A percentile compares a stretch with the other conserved stretches of the same genome.
phyloP scores from a whole-genome alignment of 37 sponge, comb jelly and placozoan species.

The Chondrilla cf. caribensis region DNA sequence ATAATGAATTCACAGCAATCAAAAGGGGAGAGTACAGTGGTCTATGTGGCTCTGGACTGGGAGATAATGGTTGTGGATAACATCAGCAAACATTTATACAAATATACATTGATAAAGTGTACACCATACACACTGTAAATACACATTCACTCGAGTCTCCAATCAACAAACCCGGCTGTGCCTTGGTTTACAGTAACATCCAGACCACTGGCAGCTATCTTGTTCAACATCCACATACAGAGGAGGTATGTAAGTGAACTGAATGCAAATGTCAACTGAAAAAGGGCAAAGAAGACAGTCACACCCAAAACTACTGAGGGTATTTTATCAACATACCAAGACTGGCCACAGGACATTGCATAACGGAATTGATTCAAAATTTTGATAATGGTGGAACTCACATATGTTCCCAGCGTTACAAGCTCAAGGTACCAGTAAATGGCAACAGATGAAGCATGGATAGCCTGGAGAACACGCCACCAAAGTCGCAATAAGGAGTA shows the following conservation, averaged over 20 bases:
- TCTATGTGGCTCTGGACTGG: too few species aligned
- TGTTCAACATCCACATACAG: not conserved
- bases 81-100: not conserved
- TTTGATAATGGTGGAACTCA: not conserved
- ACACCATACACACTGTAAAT: not conserved
- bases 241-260: not conserved
- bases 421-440: not conserved
- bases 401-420: conserved; percentile 16
- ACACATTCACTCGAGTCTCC: too few species aligned
- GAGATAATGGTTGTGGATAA: too few species aligned
- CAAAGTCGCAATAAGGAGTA: not conserved
- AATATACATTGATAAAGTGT: not conserved
- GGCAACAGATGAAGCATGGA: conserved; percentile 8
- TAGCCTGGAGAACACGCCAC: conserved; percentile 38
- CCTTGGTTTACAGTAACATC: conserved; percentile 17
- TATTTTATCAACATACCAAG: too few species aligned
- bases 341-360: too few species aligned
- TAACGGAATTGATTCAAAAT: too few species aligned
- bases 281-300: not conserved
- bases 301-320: too few species aligned
- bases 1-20: not conserved
- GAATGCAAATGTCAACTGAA: not conserved
- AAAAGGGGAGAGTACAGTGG: too few species aligned
- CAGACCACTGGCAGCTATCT: conserved; percentile 10
- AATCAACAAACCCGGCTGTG: conserved; percentile 6